Conservation (phyloP, 2,888 invertebrate species). For the Acronicta aceris region DNA sequence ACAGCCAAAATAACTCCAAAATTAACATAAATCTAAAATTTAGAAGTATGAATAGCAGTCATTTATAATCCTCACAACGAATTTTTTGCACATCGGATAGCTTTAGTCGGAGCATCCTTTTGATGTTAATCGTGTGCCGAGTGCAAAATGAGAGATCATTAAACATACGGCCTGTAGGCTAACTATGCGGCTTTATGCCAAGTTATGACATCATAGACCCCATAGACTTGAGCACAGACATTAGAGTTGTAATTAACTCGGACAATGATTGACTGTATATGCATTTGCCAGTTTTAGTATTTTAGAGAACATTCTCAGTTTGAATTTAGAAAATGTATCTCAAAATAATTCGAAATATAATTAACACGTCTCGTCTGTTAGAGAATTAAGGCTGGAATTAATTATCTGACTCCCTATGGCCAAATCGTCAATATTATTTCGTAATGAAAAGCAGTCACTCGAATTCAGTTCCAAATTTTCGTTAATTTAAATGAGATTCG, state of each 20-base stretch:
- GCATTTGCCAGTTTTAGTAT: slow-evolving; percentile 34
- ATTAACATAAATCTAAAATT: slow-evolving; percentile 10
- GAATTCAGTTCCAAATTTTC: slow-evolving; percentile 15
- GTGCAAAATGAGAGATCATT: slow-evolving; percentile 45
- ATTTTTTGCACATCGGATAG: slow-evolving; percentile 30
- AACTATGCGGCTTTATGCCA: slow-evolving; percentile 16
- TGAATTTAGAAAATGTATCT: slow-evolving; percentile 1
- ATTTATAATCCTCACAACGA: slow-evolving; percentile 33
- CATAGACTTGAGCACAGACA: slow-evolving; percentile 51
- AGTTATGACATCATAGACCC: slow-evolving; percentile 64
- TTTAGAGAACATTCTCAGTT: slow-evolving; percentile 2
- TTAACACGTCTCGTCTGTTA: slow-evolving; percentile 13
- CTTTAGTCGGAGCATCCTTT: slow-evolving; percentile 31
- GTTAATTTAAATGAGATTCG: slow-evolving; percentile 4
- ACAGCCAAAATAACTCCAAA: slow-evolving; percentile 4
- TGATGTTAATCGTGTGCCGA: slow-evolving; percentile 41
- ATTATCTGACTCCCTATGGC: slow-evolving; percentile 13
- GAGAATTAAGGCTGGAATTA: slow-evolving; percentile 13
- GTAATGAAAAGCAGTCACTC: slow-evolving; percentile 12
- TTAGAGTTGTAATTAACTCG: slow-evolving; percentile 64
- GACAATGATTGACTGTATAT: slow-evolving; percentile 57
- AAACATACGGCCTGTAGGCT: slow-evolving; percentile 29
- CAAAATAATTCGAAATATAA: slow-evolving; percentile 25
- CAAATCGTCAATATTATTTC: slow-evolving; percentile 1
- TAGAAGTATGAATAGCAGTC: slow-evolving; percentile 9